A percentile compares a stretch with the other conserved stretches of the same genome.
Conservation (phyloP, 1,140 invertebrate species). For the Drosophila nannoptera region DNA sequence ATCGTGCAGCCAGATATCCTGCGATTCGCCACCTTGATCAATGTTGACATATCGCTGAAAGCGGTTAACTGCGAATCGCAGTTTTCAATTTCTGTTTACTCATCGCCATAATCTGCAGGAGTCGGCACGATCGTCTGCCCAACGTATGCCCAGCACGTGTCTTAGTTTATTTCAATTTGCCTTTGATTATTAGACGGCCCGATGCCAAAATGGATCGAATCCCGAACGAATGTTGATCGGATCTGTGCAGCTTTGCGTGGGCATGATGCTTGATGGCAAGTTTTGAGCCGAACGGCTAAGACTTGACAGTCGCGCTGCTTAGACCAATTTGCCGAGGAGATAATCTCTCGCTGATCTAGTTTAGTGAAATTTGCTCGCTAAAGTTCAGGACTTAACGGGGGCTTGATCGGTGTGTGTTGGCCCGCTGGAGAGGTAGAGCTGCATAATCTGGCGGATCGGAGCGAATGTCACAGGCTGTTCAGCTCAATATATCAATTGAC, state of each 20-base stretch:
- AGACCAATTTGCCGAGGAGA: slow-evolving; percentile 11
- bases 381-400: slow-evolving; percentile 36
- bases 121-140: slow-evolving; percentile 55
- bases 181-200: no score
- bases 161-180: slow-evolving; percentile 7
- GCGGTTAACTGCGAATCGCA: slow-evolving; percentile 25
- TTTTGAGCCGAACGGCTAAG: slow-evolving; percentile 12
- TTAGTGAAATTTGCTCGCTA: no score
- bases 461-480: slow-evolving; percentile 23
- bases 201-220: no score
- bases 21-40: slow-evolving; percentile 60
- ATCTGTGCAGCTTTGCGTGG: neutral
- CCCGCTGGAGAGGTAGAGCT: slow-evolving; percentile 8
- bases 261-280: neutral
- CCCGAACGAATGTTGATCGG: no score
- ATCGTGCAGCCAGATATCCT: slow-evolving; percentile 36
- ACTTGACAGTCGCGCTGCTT: slow-evolving; percentile 7
- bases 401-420: slow-evolving; percentile 25
- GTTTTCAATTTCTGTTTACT: slow-evolving; percentile 50
- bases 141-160: slow-evolving; percentile 48
- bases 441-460: slow-evolving; percentile 31
- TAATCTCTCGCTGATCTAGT: slow-evolving; percentile 20
- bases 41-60: slow-evolving; percentile 56
- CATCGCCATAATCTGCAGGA: slow-evolving; percentile 52
- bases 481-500: slow-evolving; percentile 68